Evolutionary conservation across 1,140 invertebrate species (phyloP).

Genomic region (Tyrophagus putrescentiae): DNA sequence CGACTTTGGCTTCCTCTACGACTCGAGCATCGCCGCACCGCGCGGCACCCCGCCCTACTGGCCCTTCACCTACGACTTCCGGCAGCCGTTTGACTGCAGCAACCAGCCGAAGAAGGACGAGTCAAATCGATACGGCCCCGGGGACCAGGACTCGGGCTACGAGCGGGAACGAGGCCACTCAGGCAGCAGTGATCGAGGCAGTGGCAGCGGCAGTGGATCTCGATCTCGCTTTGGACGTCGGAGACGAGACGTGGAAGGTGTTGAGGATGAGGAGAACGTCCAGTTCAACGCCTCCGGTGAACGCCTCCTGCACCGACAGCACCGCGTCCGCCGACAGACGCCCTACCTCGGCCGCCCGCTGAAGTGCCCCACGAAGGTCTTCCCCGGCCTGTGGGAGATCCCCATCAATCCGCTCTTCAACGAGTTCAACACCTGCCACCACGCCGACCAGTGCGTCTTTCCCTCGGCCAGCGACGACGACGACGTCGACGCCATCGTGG

Average conservation of each 20-base stretch:
- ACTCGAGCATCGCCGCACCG: slow-evolving; percentile 72
- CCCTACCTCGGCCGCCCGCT: slow-evolving; percentile 22
- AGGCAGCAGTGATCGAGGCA: no score
- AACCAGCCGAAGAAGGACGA: slow-evolving; percentile 14
- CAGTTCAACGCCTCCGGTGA: background rate
- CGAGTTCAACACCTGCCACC: slow-evolving; percentile 77
- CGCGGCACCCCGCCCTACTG: slow-evolving; percentile 67
- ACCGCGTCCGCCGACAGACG: slow-evolving; percentile 4
- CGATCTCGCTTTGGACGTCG: slow-evolving; percentile 1
- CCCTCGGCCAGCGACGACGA: slow-evolving; percentile 42
- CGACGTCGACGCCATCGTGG: slow-evolving; percentile 66
- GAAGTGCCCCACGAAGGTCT: slow-evolving; percentile 74
- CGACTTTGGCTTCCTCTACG: slow-evolving; percentile 79
- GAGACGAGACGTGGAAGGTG: background rate
- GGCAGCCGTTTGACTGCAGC: slow-evolving; percentile 22
- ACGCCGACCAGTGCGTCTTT: slow-evolving; percentile 79
- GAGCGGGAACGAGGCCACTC: no score
- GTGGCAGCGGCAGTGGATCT: background rate
- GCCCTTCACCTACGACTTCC: slow-evolving; percentile 79
- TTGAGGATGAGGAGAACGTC: no score
- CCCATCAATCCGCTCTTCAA: slow-evolving; percentile 80
- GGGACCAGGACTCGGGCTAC: slow-evolving; percentile 11
- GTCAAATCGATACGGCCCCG: background rate
- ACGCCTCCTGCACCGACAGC: background rate
- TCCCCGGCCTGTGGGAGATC: slow-evolving; percentile 86